phyloP scores from a whole-genome alignment of 2,113 vertebrate species.

The Chamaea fasciata region DNA sequence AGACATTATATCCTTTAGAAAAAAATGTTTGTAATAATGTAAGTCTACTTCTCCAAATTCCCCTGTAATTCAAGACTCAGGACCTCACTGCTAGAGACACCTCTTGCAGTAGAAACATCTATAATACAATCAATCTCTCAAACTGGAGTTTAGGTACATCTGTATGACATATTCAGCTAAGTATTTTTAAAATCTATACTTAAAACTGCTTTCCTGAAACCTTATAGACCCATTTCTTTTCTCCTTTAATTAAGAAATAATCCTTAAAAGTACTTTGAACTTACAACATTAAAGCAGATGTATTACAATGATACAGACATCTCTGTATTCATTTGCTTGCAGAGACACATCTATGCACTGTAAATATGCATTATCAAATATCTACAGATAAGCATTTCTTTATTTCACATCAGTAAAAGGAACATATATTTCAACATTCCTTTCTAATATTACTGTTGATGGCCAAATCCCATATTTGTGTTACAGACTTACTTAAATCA shows the following conservation, averaged over 20 bases:
- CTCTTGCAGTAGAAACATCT: not conserved
- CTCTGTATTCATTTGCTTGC: conserved; percentile 28
- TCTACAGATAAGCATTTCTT: not conserved
- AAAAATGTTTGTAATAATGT: not conserved
- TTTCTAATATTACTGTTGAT: conserved; percentile 37
- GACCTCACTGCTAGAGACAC: not conserved
- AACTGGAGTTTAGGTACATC: not conserved
- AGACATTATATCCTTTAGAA: not conserved
- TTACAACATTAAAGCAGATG: conserved; percentile 24
- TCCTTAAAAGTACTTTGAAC: conserved; percentile 25
- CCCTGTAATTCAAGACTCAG: not conserved
- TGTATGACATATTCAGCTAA: not conserved
- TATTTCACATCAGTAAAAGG: conserved; percentile 41
- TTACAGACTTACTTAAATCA: conserved; percentile 18
- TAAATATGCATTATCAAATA: conserved; percentile 23
- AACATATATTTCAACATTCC: conserved; percentile 45
- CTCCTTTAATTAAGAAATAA: conserved; percentile 50
- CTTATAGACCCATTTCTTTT: not conserved
- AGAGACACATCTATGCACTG: conserved; percentile 12
- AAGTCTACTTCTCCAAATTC: not conserved
- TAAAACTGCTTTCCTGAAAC: conserved; percentile 11
- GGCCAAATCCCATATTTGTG: conserved; percentile 28
- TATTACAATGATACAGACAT: conserved; percentile 13
- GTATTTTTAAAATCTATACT: not conserved
- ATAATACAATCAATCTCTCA: not conserved